Base-by-base conservation (phyloP, 2,888 invertebrate genomes). In the Schrankia costaestrigalis region DNA sequence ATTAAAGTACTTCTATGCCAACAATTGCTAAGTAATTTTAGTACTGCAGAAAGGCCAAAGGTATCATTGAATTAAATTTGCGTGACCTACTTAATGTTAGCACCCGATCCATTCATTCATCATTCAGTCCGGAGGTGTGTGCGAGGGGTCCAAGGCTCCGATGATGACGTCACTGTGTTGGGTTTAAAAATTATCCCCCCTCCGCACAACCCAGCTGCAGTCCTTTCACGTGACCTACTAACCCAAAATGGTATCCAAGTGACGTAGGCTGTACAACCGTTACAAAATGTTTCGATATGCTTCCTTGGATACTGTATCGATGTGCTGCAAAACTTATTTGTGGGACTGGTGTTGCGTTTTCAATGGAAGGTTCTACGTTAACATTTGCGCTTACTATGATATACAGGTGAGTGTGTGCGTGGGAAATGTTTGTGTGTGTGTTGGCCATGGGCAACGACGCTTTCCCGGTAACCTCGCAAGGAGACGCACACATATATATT, bases 221-320 rank as follows among this genome's bases (percentile, higher is more conserved):
- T 72, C 79, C 77, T 79, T 79, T 71, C 70, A 65, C 58, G 67
- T 81, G 85, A 85, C 85, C 86, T 76, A 84, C 74, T 86, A 65
- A 86, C 85, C 85, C 75, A 82, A 82, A 83, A 84, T 68, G 68
- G 69, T 57, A 51, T 64, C 62, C 60, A 52, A 64, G 78, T 86
- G 86, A 86, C 86, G 86, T 86, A 80, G 78, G 66, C 68, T 62
- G 73, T 82, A 85, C 81, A 81, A 44, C 59, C 62, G 49, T 49
- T 54, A 59, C 25, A 65, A 54, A 47, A 70, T 24, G 62, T 68
- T 63, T 47, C 51, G 55, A 46, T 34, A 35, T 30, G 15, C 23
- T 24, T 40, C 23, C 29, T 37, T 31, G 31, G 27, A 14, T 17
- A 23, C 18, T 36, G 33, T 38, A 50, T 48, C 31, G 41, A 35